Conservation (phyloP, 2,888 invertebrate genomes). For the Steinernema scapterisci region DNA sequence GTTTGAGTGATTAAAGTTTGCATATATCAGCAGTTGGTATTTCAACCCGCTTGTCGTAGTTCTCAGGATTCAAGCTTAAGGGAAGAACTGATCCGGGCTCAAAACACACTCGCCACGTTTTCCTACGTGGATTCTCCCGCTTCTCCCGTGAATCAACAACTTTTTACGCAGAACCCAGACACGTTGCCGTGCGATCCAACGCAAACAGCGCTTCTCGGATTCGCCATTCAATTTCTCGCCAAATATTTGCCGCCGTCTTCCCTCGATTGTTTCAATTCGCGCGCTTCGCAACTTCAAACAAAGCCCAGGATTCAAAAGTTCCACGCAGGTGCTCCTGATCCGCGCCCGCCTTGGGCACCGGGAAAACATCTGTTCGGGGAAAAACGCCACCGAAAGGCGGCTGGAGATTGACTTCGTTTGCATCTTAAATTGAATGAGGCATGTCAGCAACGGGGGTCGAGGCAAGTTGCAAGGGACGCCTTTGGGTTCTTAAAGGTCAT, state of each 20-base stretch:
- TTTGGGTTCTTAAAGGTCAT: too few species aligned
- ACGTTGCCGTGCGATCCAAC: neutral
- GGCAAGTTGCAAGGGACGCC: neutral
- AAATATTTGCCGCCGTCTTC: slow-evolving; percentile 5
- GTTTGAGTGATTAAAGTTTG: too few species aligned
- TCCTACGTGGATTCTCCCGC: neutral
- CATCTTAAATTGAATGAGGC: too few species aligned
- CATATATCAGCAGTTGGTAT: too few species aligned
- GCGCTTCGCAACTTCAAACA: neutral
- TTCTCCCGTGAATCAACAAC: neutral
- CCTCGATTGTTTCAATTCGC: slow-evolving; percentile 22
- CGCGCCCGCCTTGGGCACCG: neutral
- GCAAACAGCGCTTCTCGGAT: slow-evolving; percentile 27
- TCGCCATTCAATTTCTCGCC: neutral
- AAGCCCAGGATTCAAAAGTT: slow-evolving; percentile 10
- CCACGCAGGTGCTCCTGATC: too few species aligned
- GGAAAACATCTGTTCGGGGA: neutral
- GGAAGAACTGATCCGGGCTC: too few species aligned
- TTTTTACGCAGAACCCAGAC: too few species aligned
- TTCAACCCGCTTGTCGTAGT: too few species aligned
- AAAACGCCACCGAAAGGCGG: too few species aligned
- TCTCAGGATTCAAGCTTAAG: too few species aligned
- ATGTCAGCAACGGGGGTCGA: too few species aligned
- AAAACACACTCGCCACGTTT: neutral
- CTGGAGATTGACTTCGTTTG: too few species aligned